A percentile compares a stretch with the other conserved stretches of the same genome.
Evolutionary conservation across 2,797 vertebrate genomes (phyloP).

Genomic region (Simalia tracyae): DNA sequence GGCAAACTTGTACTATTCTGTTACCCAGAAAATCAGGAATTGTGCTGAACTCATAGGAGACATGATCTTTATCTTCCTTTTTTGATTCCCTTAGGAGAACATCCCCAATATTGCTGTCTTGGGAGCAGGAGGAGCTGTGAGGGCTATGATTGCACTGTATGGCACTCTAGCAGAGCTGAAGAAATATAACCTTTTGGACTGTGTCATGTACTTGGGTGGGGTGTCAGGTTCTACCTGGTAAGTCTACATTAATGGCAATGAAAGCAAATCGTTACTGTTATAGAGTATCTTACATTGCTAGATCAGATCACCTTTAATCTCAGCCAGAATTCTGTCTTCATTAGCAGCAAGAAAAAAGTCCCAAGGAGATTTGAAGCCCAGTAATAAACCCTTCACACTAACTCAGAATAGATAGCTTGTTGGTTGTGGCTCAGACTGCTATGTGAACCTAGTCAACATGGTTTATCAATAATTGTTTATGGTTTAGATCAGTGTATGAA

Average conservation of each 20-base stretch:
- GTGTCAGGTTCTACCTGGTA: conserved; percentile 67
- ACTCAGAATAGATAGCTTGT: background rate
- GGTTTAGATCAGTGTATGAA: background rate
- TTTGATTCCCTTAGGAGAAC: background rate
- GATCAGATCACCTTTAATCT: background rate
- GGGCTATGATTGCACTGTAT: conserved; percentile 53
- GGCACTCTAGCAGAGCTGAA: conserved; percentile 54
- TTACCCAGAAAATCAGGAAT: background rate
- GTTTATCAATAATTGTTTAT: background rate
- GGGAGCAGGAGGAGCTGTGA: conserved; percentile 56
- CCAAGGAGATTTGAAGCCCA: background rate
- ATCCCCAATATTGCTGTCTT: conserved; percentile 52
- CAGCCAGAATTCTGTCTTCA: background rate
- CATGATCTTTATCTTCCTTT: background rate
- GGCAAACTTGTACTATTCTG: background rate
- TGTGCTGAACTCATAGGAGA: background rate
- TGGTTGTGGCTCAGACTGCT: background rate
- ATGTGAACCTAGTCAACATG: background rate
- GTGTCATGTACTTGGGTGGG: conserved; percentile 53
- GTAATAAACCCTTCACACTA: background rate
- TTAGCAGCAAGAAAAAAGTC: background rate
- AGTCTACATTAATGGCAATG: background rate
- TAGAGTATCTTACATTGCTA: background rate
- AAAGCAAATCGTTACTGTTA: background rate
- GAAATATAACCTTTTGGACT: conserved; percentile 53